phyloP scores from a whole-genome alignment of 2,888 invertebrate genomes.

The Perizoma flavofasciatum region DNA sequence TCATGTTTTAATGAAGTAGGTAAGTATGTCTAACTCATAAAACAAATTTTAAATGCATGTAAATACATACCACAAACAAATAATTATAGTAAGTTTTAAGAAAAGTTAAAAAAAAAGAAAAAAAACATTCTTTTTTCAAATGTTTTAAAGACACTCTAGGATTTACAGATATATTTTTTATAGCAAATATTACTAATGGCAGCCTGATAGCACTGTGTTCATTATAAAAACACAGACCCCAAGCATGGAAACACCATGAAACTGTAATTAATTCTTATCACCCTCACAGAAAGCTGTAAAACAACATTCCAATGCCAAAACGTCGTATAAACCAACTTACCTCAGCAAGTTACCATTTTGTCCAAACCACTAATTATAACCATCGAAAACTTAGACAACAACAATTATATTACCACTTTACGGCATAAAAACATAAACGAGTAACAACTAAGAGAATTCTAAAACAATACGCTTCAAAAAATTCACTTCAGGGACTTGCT shows the following conservation, averaged over 20 bases:
- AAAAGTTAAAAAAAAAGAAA: too few relatives aligned
- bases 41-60: too few relatives aligned
- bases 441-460: conserved; percentile 42
- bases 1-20: too few relatives aligned
- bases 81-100: too few relatives aligned
- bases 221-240: background rate
- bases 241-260: conserved; percentile 29
- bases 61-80: too few relatives aligned
- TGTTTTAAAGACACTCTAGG: too few relatives aligned
- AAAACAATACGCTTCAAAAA: conserved; percentile 42
- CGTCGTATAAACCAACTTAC: conserved; percentile 37
- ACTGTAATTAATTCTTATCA: conserved; percentile 37
- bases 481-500: conserved; percentile 34
- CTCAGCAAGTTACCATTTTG: conserved; percentile 44
- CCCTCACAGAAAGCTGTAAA: conserved; percentile 35
- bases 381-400: conserved; percentile 55
- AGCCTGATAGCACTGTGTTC: background rate
- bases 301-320: conserved; percentile 26
- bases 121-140: too few relatives aligned
- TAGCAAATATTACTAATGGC: too few relatives aligned
- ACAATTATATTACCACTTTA: conserved; percentile 53
- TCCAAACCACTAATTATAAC: conserved; percentile 39
- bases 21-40: too few relatives aligned
- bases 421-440: conserved; percentile 44
- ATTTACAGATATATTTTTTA: too few relatives aligned